Base-by-base conservation (phyloP, 1,140 invertebrate species). In the Diorhabda carinulata region DNA sequence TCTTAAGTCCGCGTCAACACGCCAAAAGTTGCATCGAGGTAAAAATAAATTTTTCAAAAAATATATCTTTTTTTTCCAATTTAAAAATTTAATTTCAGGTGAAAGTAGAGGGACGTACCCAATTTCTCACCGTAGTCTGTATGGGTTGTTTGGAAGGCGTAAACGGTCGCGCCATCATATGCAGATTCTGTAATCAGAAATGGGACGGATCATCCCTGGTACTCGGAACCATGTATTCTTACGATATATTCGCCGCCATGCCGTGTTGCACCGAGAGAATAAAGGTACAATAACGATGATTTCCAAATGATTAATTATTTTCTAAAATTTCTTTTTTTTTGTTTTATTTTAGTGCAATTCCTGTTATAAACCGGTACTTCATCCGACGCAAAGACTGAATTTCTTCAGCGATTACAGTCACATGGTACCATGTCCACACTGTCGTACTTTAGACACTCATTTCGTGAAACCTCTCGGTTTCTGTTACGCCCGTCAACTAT, bases 401-500 rank as follows among this genome's bases (percentile, higher is more conserved):
- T 98, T 90, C 86, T 97, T 95, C 87, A 97, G 94, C 74, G 94
- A 98, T 83, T 98, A 97, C 86, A 97, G 94, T 81, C 93, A 94
- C 77, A 89, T 91, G 74, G 89, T 96, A 76, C 89, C 91, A 67
- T 98, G 96, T 83, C 94, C 93, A 5, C 92, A 93, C 80, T 98
- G 96, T 86, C 89, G 91, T 73, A 88, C 89, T 9, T 86, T 94
- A 70, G 96, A 97, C 83, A 92, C 92, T 47, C 96, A 98, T 84
- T 98, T 98, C 82, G 94, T 97, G 69, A 97, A 97, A 83, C 92
- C 93, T 9, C 82, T 96, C 74, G 84, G 87, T 45, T 88, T 88
- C 81, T 93, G 91, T 84, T 93, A 90, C 85, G 88, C 89, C 74
- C 90, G 91, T 81, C 86, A 89, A 79, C 82, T 85, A 69, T 86